These are phyloP conservation scores for Phortica variegata DNA, from an alignment of 1,140 invertebrate genomes.

Conservation along the genomic window DNA sequence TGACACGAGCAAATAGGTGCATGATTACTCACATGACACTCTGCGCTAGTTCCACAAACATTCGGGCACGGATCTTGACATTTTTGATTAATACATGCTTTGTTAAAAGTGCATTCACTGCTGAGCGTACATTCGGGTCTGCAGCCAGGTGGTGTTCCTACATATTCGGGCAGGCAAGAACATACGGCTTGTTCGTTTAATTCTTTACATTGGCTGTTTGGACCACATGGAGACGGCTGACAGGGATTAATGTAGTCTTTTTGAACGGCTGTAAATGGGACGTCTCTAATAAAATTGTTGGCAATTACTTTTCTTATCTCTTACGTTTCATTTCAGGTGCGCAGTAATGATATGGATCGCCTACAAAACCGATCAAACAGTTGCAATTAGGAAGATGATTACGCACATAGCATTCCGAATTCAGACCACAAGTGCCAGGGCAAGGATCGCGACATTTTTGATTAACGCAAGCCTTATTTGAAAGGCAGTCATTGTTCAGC, in stretches of 20 bases:
- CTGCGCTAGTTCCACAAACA: slow-evolving; percentile 62
- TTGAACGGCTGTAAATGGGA: slow-evolving; percentile 27
- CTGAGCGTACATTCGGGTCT: slow-evolving; percentile 67
- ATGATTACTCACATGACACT: slow-evolving; percentile 64
- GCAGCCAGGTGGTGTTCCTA: slow-evolving; percentile 75
- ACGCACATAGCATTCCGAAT: slow-evolving; percentile 72
- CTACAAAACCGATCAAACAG: slow-evolving; percentile 67
- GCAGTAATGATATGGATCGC: slow-evolving; percentile 69
- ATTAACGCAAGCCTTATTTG: slow-evolving; percentile 60
- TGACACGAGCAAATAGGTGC: slow-evolving; percentile 65
- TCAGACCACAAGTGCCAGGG: slow-evolving; percentile 62
- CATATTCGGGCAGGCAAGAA: slow-evolving; percentile 68
- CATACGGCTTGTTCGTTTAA: slow-evolving; percentile 66
- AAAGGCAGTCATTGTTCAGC: slow-evolving; percentile 62
- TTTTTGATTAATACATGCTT: slow-evolving; percentile 68
- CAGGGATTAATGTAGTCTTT: slow-evolving; percentile 60
- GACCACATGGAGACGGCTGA: slow-evolving; percentile 67
- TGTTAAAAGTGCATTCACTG: slow-evolving; percentile 68
- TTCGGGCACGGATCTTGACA: slow-evolving; percentile 75
- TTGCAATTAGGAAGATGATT: slow-evolving; percentile 74
- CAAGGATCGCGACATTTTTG: slow-evolving; percentile 66
- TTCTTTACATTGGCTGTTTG: slow-evolving; percentile 72
- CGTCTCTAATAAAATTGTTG: not conserved
- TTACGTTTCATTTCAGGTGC: slow-evolving; percentile 41
- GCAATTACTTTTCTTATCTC: slow-evolving; percentile 1